A percentile compares a stretch with the other conserved stretches of the same genome.
phyloP scores from a whole-genome alignment of 2,113 vertebrate genomes.

The Chaetops frenatus region DNA sequence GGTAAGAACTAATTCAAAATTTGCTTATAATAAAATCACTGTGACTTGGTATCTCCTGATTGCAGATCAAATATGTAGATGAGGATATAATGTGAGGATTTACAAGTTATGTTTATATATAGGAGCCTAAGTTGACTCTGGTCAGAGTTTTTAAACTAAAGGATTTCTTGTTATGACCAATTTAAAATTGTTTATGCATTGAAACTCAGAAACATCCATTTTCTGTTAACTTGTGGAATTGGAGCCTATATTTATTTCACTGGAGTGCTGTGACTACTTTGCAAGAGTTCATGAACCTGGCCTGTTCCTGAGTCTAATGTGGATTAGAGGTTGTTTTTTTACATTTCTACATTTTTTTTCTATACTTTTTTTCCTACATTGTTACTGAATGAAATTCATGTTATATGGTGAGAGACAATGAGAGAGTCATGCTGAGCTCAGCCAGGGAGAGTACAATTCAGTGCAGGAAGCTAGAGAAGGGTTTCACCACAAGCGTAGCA shows the following conservation, averaged over 20 bases:
- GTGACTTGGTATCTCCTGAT: background rate
- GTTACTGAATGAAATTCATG: background rate
- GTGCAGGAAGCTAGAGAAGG: background rate
- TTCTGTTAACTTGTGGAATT: background rate
- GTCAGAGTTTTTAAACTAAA: background rate
- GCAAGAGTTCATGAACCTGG: background rate
- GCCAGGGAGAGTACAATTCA: accelerated
- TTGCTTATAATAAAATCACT: background rate
- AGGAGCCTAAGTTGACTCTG: background rate
- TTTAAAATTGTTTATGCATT: background rate
- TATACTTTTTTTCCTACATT: background rate
- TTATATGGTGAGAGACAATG: background rate
- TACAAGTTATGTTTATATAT: background rate
- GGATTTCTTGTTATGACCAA: background rate
- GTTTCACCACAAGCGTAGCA: background rate
- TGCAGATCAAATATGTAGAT: background rate
- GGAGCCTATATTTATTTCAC: background rate
- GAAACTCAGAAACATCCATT: background rate
- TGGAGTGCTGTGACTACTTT: background rate
- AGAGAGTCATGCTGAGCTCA: background rate
- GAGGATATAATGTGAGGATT: background rate
- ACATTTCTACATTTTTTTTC: background rate
- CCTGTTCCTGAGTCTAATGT: background rate
- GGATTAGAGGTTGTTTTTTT: background rate
- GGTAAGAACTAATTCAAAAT: background rate